Evolutionary conservation across 1,140 invertebrate genomes (phyloP).

Genomic region (Odontomachus brunneus): DNA sequence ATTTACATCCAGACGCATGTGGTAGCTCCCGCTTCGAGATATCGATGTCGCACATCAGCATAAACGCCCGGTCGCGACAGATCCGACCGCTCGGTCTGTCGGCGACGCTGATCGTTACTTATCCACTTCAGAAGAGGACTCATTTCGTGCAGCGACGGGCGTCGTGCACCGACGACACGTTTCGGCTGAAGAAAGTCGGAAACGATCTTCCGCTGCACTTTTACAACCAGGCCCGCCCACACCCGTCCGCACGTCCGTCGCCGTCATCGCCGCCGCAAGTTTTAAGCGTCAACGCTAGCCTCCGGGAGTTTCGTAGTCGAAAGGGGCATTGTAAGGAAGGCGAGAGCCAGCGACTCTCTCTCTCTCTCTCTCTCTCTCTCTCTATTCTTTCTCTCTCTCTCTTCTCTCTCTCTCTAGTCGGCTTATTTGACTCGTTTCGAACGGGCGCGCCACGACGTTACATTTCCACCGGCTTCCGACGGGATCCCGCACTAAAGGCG

Average conservation of each 20-base stretch:
- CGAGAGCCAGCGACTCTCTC: no score
- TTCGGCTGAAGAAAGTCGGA: not conserved
- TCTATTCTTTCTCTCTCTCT: not conserved
- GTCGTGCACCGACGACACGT: conserved; percentile 6
- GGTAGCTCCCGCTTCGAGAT: not conserved
- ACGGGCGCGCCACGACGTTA: conserved; percentile 48
- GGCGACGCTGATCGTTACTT: conserved; percentile 48
- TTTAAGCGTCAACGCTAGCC: conserved; percentile 44
- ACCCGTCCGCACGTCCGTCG: no score
- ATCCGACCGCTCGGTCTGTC: not conserved
- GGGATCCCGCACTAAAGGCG: conserved; percentile 45
- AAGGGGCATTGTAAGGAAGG: conserved; percentile 35
- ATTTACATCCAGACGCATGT: no score
- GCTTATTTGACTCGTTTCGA: conserved; percentile 63
- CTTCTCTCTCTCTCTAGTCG: conserved; percentile 27
- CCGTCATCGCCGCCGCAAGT: no score
- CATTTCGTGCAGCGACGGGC: no score
- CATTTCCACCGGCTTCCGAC: conserved; percentile 61
- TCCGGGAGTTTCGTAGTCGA: conserved; percentile 38
- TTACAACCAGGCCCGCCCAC: conserved; percentile 36
- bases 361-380: no score
- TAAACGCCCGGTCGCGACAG: not conserved
- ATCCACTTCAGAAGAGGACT: conserved; percentile 38
- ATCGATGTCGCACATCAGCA: not conserved
- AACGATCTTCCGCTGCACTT: conserved; percentile 40